phyloP scores from a whole-genome alignment of 1,140 invertebrate species.

The Calliphora vicina region DNA sequence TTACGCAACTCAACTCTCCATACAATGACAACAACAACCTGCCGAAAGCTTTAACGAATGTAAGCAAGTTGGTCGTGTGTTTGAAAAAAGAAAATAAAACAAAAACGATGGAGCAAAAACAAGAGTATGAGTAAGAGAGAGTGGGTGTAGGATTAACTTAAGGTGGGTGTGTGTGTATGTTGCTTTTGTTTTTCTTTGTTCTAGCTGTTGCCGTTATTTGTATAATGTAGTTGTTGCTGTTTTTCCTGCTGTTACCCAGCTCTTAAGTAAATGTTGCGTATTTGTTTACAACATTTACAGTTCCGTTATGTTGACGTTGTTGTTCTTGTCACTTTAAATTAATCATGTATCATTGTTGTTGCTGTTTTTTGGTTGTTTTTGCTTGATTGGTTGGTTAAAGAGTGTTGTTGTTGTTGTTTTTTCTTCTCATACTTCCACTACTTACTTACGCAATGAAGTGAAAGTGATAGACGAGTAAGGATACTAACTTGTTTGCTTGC shows the following conservation, averaged over 20 bases:
- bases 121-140: background rate
- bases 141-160: too few relatives aligned
- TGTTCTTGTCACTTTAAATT: slow-evolving; percentile 2
- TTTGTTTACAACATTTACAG: background rate
- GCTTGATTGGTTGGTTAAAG: background rate
- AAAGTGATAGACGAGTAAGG: background rate
- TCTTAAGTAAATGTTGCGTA: background rate
- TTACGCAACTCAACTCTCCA: background rate
- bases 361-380: background rate
- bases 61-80: too few relatives aligned
- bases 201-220: too few relatives aligned
- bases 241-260: too few relatives aligned
- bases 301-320: background rate
- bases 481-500: too few relatives aligned
- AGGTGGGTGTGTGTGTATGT: too few relatives aligned
- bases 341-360: background rate
- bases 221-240: too few relatives aligned
- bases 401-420: background rate
- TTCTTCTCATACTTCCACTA: background rate
- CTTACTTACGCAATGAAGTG: background rate
- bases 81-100: too few relatives aligned
- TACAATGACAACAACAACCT: background rate
- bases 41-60: too few relatives aligned
- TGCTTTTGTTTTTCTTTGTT: too few relatives aligned
- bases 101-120: background rate